Percentiles rank a stretch among this genome's conserved stretches.
phyloP scores from a whole-genome alignment of 1,140 invertebrate species.

The Hylaeus volcanicus region DNA sequence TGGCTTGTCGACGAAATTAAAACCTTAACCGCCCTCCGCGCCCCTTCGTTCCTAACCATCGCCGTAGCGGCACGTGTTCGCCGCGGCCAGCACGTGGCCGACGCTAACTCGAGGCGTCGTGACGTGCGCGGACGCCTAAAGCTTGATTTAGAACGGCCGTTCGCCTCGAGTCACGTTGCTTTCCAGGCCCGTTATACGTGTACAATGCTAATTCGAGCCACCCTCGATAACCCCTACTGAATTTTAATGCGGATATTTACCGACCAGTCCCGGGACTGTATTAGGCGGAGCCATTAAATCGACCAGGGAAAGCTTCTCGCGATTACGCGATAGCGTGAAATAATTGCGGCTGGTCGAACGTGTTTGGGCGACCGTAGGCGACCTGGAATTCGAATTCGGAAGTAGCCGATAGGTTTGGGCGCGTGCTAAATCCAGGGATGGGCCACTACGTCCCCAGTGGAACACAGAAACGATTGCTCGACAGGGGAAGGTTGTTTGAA shows the following conservation, averaged over 20 bases:
- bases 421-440: too few species aligned
- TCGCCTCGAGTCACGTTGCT: constrained; percentile 15
- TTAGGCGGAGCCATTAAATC: constrained; percentile 15
- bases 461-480: too few species aligned
- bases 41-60: background rate
- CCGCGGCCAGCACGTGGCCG: constrained; percentile 22
- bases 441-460: too few species aligned
- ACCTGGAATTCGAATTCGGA: too few species aligned
- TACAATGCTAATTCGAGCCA: constrained; percentile 20
- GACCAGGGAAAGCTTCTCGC: background rate
- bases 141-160: constrained; percentile 18
- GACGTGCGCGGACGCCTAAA: constrained; percentile 24
- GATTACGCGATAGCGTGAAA: background rate
- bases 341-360: background rate
- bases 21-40: background rate
- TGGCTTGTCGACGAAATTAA: constrained; percentile 42
- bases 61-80: constrained; percentile 16
- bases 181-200: constrained; percentile 6
- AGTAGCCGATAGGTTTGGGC: too few species aligned
- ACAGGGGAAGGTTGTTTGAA: too few species aligned
- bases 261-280: background rate
- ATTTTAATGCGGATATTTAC: constrained; percentile 47
- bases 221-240: constrained; percentile 19
- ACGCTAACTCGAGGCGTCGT: background rate
- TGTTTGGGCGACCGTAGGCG: background rate